phyloP scores from a whole-genome alignment of 2,888 invertebrate genomes.

The Plemyria rubiginata region DNA sequence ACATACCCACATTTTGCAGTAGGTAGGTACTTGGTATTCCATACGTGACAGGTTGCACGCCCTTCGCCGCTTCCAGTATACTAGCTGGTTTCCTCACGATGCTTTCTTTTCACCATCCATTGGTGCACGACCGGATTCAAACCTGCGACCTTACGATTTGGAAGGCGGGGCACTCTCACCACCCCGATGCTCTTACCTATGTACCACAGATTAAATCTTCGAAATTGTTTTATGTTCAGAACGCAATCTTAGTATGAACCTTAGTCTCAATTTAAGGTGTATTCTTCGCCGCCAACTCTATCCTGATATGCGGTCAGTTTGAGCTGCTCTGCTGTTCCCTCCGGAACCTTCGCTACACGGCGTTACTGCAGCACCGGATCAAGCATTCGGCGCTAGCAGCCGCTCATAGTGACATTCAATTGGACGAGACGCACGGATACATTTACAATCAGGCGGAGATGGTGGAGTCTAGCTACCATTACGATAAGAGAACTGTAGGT shows the following conservation, averaged over 20 bases:
- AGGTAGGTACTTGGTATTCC: too few relatives aligned
- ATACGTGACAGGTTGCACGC: too few relatives aligned
- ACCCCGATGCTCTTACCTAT: too few relatives aligned
- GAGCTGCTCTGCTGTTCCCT: slow-evolving; percentile 73
- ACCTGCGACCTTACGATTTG: too few relatives aligned
- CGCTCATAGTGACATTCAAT: slow-evolving; percentile 46
- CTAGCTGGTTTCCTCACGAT: too few relatives aligned
- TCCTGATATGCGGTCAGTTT: slow-evolving; percentile 75
- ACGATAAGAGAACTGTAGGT: slow-evolving; percentile 58
- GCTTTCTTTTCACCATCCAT: too few relatives aligned
- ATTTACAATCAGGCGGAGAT: slow-evolving; percentile 62
- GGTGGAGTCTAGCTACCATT: slow-evolving; percentile 62
- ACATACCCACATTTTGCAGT: too few relatives aligned
- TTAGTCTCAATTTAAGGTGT: slow-evolving; percentile 56
- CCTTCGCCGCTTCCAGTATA: too few relatives aligned
- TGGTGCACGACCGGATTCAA: too few relatives aligned
- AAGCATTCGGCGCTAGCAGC: slow-evolving; percentile 49
- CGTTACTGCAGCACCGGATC: slow-evolving; percentile 59
- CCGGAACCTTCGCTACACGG: slow-evolving; percentile 70
- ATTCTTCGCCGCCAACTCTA: slow-evolving; percentile 71
- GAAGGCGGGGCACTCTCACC: too few relatives aligned
- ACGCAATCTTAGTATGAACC: not conserved
- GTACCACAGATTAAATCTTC: too few relatives aligned
- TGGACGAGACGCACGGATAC: slow-evolving; percentile 65
- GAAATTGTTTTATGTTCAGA: too few relatives aligned